A percentile compares a stretch with the other conserved stretches of the same genome.
Evolutionary conservation across 2,888 invertebrate genomes (phyloP).

Genomic region (Euplexia lucipara): DNA sequence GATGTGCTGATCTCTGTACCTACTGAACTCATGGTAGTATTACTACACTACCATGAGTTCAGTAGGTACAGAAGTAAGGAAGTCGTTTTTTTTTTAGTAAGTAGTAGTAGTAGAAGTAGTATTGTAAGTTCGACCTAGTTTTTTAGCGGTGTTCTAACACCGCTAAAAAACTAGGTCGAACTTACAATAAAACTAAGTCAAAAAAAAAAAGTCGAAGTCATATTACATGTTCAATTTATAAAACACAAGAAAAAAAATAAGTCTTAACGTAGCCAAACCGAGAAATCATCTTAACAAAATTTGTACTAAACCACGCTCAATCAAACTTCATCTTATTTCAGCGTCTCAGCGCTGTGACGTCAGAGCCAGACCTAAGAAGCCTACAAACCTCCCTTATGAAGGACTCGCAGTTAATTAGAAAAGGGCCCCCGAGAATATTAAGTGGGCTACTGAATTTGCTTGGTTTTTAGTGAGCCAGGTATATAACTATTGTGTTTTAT

Average conservation of each 20-base stretch:
- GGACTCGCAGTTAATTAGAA: slow-evolving; percentile 51
- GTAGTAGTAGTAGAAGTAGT: no score
- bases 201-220: slow-evolving; percentile 9
- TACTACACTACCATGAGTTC: no score
- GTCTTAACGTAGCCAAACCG: no score
- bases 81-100: no score
- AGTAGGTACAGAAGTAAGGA: no score
- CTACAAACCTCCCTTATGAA: slow-evolving; percentile 12
- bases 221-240: no score
- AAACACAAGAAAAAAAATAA: no score
- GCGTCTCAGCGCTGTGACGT: slow-evolving; percentile 17
- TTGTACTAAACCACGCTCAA: not conserved
- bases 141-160: no score
- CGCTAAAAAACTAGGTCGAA: not conserved
- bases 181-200: slow-evolving; percentile 1
- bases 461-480: slow-evolving; percentile 23
- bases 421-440: slow-evolving; percentile 36
- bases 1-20: no score
- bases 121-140: slow-evolving; percentile 6
- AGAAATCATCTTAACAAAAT: no score
- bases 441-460: slow-evolving; percentile 17
- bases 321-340: not conserved
- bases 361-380: slow-evolving; percentile 9
- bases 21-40: no score
- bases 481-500: slow-evolving; percentile 11